Percentiles rank a stretch among this genome's conserved stretches.
These are phyloP conservation scores for Phortica okadai DNA, from an alignment of 2,888 invertebrate species.

Conservation along the genomic window DNA sequence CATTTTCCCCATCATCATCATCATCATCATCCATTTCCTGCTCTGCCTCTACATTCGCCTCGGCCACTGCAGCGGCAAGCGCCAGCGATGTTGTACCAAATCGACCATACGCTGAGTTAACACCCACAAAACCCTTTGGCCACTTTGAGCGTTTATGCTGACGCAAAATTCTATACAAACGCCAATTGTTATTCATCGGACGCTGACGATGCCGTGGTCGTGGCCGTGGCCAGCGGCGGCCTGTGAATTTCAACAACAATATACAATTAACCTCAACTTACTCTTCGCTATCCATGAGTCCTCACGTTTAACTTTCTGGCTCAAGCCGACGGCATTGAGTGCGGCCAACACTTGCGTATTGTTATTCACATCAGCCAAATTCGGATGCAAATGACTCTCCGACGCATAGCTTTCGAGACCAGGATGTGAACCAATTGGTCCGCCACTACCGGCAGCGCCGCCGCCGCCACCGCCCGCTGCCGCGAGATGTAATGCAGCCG, in stretches of 20 bases:
- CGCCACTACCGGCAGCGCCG: conserved; percentile 47
- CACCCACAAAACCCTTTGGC: background rate
- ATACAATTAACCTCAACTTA: conserved; percentile 52
- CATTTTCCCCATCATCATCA: conserved; percentile 43
- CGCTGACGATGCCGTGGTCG: background rate
- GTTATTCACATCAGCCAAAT: conserved; percentile 72
- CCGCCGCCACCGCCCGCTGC: conserved; percentile 63
- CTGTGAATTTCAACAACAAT: conserved; percentile 8
- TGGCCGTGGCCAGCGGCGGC: background rate
- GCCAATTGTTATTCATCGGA: background rate
- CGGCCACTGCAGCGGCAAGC: conserved; percentile 60
- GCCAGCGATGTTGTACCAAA: conserved; percentile 46
- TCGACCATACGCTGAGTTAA: background rate
- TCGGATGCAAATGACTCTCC: conserved; percentile 72
- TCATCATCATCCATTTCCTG: conserved; percentile 56
- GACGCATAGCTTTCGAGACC: conserved; percentile 68
- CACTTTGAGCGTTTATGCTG: background rate
- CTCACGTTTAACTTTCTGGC: conserved; percentile 75
- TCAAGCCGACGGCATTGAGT: conserved; percentile 67
- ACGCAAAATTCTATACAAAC: background rate
- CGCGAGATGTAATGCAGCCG: conserved; percentile 68
- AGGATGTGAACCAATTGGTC: conserved; percentile 52
- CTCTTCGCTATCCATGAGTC: conserved; percentile 74
- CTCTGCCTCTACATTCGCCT: conserved; percentile 49
- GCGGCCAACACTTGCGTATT: conserved; percentile 72